Evolutionary conservation across 2,888 invertebrate species (phyloP), one percentile per base, ranked within the genome.

Genomic region (Spisula subtruncata): DNA sequence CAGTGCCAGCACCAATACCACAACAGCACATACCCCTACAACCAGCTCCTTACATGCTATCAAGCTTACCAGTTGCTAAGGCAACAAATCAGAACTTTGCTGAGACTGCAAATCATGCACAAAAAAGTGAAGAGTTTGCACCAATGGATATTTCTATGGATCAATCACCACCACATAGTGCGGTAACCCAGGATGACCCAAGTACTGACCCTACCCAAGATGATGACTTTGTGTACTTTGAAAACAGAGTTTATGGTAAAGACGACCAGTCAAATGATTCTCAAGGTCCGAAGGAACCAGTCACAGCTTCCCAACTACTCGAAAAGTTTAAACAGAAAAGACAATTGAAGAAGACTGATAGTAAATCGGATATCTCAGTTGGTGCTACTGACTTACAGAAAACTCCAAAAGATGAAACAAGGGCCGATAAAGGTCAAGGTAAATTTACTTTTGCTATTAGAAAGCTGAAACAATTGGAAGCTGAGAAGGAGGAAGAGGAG

Each of bases 311-410:
- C 25, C 92, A 92, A 71, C 84, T 92, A 12, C 85, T 92, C 29
- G 90, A 92, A 79, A 92, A 92, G 56, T 92, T 92, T 80, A 92
- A 92, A 81, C 86, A 89, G 41, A 91, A 88, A 82, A 85, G 89
- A 51, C 88, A 92, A 79, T 32, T 85, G 8, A 84, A 86, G 29
- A 88, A 83, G 29, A 60, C 60, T 66, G 90, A 91, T 25, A 80
- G 85, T 29, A 82, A 89, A 41, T 60, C 85, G 75, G 88, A 89
- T 12, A 83, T 83, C 10, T 83, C 35, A 16, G 20, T 84, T 32
- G 80, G 83, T 18, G 46, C 66, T 25, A 85, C 87, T 48, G 66
- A 83, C 35, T 35, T 56, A 41, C 86, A 86, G 32, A 80, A 84
- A 60, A 48, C 82, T 29, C 32, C 41, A 5, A 75, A 88, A 83